Evolutionary conservation across 1,140 invertebrate genomes (phyloP), one percentile per base, ranked within the genome.

Genomic region (Drosophila varians): DNA sequence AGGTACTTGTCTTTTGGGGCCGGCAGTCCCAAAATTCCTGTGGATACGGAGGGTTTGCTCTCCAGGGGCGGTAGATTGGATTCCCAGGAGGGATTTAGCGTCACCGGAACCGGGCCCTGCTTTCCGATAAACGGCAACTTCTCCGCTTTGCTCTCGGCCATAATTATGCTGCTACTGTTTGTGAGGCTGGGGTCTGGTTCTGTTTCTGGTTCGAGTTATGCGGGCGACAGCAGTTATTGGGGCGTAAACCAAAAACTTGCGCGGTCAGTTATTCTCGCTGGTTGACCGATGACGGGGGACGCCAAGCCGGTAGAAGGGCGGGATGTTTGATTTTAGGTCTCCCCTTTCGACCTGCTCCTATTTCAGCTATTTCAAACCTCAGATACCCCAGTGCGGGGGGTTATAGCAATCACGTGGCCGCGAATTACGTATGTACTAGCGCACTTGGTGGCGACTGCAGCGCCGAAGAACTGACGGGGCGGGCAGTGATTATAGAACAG

Each of bases 1-100:
- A 95, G 94, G 88, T 93, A 95, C 92, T 94, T 95, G 92, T 97
- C 96, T 56, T 91, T 93, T 0, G 96, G 96, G n/a, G 95, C 95
- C 76, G 95, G 94, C 49, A 96, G 38, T 0, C 53, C 40, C 26
- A 86, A 25, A 38, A 77, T 87, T 0, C 52, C 46, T 8, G 14
- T 26, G 16, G 72, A 60, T 57, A 18, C 77, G 69, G 12, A 36
- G 36, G 12, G 5, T 12, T 38, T 38, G 36, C 4, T 14, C 36
- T 56, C 54, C 3, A 69, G 45, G 7, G 55, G 31, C 28, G 69
- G 74, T 52, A 80, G 40, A 31, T 73, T 65, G 0, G 80, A 86
- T 23, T 86, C 80, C 72, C 72, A 86, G 47, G 76, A 80, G 49
- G 80, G 80, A 70, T 80, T 86, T 0, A 86, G 12, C 18, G 51